Conservation (phyloP, 2,113 vertebrate species). For the Ameiurus melas region DNA sequence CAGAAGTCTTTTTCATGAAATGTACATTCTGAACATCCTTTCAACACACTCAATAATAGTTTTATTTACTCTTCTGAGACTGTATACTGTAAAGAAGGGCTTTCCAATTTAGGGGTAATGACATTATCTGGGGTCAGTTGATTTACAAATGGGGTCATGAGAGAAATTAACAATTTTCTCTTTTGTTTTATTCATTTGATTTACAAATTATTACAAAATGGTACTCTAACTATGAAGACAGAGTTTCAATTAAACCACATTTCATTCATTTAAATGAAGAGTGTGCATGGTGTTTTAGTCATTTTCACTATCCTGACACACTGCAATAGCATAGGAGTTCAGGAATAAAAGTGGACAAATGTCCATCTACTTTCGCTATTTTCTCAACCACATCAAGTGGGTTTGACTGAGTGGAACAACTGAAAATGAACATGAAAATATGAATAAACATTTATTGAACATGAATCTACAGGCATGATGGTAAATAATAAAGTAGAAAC, state of each 20-base stretch:
- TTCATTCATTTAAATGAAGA: background rate
- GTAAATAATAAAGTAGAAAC: background rate
- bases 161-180: background rate
- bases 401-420: background rate
- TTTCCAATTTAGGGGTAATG: background rate
- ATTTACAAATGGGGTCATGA: background rate
- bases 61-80: background rate
- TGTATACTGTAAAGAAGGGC: background rate
- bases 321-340: background rate
- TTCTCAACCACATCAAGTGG: constrained; percentile 6
- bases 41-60: background rate
- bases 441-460: background rate
- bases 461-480: background rate
- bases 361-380: background rate
- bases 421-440: background rate
- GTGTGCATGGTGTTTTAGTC: background rate
- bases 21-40: background rate
- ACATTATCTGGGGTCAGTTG: background rate
- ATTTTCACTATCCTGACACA: background rate
- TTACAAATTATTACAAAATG: background rate
- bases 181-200: background rate
- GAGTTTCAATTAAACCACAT: background rate
- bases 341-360: background rate
- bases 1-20: background rate
- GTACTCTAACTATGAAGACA: background rate